phyloP scores from a whole-genome alignment of 53 echinoderm and acorn worm genomes.

The Luidia sarsii region DNA sequence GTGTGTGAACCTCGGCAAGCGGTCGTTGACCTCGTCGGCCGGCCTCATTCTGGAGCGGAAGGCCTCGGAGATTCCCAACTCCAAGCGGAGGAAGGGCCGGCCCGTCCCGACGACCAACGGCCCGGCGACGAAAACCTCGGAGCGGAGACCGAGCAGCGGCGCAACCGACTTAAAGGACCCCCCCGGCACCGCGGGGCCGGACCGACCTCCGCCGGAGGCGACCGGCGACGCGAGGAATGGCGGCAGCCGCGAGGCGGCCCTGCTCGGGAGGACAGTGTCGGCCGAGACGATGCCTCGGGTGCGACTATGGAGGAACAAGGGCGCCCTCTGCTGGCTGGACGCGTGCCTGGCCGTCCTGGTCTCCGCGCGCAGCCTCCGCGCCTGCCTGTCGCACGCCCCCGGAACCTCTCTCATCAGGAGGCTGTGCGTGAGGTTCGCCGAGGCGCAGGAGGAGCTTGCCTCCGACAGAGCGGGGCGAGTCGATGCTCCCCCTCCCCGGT shows the following conservation, averaged over 20 bases:
- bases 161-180: background rate
- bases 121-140: background rate
- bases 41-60: slow-evolving; percentile 51
- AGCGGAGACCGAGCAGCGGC: background rate
- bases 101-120: background rate
- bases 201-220: background rate
- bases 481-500: background rate
- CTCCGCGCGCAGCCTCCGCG: slow-evolving; percentile 59
- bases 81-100: slow-evolving; percentile 33
- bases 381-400: slow-evolving; percentile 56
- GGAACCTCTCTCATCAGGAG: slow-evolving; percentile 54
- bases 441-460: slow-evolving; percentile 47
- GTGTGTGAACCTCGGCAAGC: slow-evolving; percentile 33
- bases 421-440: slow-evolving; percentile 71
- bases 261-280: background rate
- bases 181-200: no score
- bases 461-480: no score
- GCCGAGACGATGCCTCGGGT: background rate
- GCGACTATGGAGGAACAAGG: slow-evolving; percentile 70
- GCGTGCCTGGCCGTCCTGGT: slow-evolving; percentile 76
- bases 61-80: slow-evolving; percentile 62
- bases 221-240: background rate
- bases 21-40: slow-evolving; percentile 9
- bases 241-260: background rate
- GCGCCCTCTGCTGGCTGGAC: slow-evolving; percentile 92